Conservation (phyloP, 2,888 invertebrate species). For the Drepanosiphum platanoidis region DNA sequence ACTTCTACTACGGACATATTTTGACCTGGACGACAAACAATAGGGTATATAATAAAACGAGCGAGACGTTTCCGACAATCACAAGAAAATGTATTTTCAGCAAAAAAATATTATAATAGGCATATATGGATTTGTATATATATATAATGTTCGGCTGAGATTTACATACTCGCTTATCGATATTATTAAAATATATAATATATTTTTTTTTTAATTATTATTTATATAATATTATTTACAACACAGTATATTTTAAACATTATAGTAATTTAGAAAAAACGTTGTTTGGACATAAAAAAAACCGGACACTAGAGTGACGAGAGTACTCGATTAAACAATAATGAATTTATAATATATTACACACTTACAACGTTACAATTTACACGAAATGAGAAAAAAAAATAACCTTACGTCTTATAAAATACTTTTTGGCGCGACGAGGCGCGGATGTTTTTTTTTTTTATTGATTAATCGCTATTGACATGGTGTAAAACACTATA, state of each 20-base stretch:
- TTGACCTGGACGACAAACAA: too few relatives aligned
- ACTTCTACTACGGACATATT: too few relatives aligned
- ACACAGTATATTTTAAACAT: not conserved
- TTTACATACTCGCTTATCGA: not conserved
- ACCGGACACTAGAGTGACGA: not conserved
- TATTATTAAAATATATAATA: slow-evolving; percentile 29
- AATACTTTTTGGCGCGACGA: not conserved
- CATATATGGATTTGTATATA: not conserved
- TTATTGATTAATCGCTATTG: not conserved
- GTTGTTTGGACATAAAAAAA: not conserved
- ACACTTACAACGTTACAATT: not conserved
- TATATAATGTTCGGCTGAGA: not conserved
- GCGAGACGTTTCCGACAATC: not conserved
- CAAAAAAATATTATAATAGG: slow-evolving; percentile 37
- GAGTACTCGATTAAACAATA: not conserved
- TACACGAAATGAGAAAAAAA: slow-evolving; percentile 11
- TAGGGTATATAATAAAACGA: not conserved
- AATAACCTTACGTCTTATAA: not conserved
- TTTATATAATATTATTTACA: not conserved
- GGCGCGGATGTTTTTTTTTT: not conserved
- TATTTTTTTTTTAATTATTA: not conserved
- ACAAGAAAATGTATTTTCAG: slow-evolving; percentile 42
- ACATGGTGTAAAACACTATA: not conserved
- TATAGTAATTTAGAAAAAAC: not conserved
- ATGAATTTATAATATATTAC: not conserved